Base-by-base conservation (phyloP, 2,797 vertebrate genomes). In the Arctocebus calabarensis region DNA sequence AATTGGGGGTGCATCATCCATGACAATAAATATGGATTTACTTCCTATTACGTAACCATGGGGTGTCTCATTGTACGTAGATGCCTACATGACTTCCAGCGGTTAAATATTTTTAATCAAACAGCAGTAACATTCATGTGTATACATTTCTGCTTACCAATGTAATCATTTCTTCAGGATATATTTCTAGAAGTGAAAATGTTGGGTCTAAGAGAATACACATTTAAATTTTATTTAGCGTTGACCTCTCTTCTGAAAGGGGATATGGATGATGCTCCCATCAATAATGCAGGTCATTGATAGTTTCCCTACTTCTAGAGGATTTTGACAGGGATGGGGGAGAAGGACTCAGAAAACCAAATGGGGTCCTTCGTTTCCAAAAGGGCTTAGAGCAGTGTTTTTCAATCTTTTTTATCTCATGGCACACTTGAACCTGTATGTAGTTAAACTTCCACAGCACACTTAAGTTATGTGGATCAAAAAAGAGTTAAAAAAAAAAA, bases 151-250 rank as follows among this genome's bases (percentile, higher is more conserved):
- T 91, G 52, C 23, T 40, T 81, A 55, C 32, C 74, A 13, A 10
- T 66, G 34, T 52, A 86, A 77, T 93, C 32, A 59, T 43, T 59
- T 90, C n/a, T 88, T 91, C 43, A 71, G 81, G 40, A 77, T 94
- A 52, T 19, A 77, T 93, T 93, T 84, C 87, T 88, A 84, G 40
- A 88, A 84, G 37, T 93, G 94, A 91, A 94, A 94, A 78, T 84
- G 34, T 78, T 87, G 57, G 25, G 34, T 57, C 43, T 82, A 73
- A n/a, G 52, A 48, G 70, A 94, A 68, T 14, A 62, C 2, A 78
- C 12, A 81, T 90, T 91, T 88, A 79, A 90, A 88, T 83, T 83
- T 16, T 85, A 27, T 32, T 61, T 62, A 19, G 23, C 48, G 27
- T 83, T 55, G 12, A 70, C 43, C 19, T 17, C 11, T 90, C 52